These are phyloP conservation scores for Philopedon plagiatum DNA, from an alignment of 2,888 invertebrate genomes.

Conservation along the genomic window DNA sequence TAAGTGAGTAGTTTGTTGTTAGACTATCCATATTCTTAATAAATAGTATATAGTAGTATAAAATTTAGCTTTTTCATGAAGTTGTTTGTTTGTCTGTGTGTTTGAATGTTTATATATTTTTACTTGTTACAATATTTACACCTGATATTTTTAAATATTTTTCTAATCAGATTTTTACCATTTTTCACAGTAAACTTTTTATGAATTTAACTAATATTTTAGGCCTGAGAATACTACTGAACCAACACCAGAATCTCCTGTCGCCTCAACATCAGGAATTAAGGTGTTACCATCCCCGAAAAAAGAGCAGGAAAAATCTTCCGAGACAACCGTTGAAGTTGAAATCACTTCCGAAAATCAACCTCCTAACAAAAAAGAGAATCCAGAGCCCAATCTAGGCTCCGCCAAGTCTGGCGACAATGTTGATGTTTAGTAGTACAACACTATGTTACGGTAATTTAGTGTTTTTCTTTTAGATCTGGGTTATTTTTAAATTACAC, in stretches of 20 bases:
- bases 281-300: background rate
- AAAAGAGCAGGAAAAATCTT: conserved; percentile 9
- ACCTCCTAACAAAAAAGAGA: conserved; percentile 2
- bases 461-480: conserved; percentile 21
- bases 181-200: too few species aligned
- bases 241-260: background rate
- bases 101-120: too few species aligned
- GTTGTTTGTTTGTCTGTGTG: too few species aligned
- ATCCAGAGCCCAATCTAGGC: background rate
- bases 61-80: too few species aligned
- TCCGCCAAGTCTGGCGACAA: conserved; percentile 3
- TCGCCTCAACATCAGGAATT: conserved; percentile 15
- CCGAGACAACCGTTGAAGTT: background rate
- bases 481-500: conserved; percentile 1
- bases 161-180: too few species aligned
- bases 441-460: conserved; percentile 5
- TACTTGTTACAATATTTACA: too few species aligned
- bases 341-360: background rate
- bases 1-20: conserved; percentile 1
- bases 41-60: too few species aligned
- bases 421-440: conserved; percentile 12
- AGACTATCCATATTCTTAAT: too few species aligned
- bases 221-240: background rate
- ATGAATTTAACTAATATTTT: background rate
- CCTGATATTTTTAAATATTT: too few species aligned